phyloP scores from a whole-genome alignment of 2,797 vertebrate genomes.

The Xiphophorus birchmanni region DNA sequence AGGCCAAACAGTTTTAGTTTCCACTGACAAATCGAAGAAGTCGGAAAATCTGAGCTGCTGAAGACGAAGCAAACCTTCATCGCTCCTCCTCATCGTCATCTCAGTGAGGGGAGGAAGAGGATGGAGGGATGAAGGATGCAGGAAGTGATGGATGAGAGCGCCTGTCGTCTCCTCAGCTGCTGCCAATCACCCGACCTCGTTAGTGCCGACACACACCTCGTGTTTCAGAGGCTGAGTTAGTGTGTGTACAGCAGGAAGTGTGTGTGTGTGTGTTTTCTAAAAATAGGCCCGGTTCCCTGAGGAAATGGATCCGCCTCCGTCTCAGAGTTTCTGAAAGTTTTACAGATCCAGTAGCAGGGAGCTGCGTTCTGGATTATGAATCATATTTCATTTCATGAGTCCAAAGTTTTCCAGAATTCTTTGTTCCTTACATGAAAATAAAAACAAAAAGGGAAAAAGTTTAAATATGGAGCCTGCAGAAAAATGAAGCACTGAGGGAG shows the following conservation, averaged over 20 bases:
- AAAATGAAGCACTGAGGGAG: not conserved
- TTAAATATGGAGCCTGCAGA: not conserved
- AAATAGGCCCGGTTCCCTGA: not conserved
- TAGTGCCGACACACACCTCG: not conserved
- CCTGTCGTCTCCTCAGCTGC: slow-evolving; percentile 16
- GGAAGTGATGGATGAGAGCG: slow-evolving; percentile 22
- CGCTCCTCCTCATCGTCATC: not conserved
- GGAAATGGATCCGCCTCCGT: not conserved
- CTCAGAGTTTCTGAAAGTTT: slow-evolving; percentile 3
- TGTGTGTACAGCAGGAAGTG: not conserved
- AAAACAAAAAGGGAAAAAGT: not conserved
- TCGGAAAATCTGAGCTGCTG: not conserved
- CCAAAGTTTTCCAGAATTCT: not conserved
- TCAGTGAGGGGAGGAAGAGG: not conserved
- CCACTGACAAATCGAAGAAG: too few relatives aligned
- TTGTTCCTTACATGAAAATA: not conserved
- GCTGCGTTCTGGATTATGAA: not conserved
- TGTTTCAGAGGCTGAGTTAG: not conserved
- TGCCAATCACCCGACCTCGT: slow-evolving; percentile 7
- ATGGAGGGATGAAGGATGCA: slow-evolving; percentile 6
- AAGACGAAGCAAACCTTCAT: not conserved
- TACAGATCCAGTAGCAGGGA: not conserved
- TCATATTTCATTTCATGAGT: not conserved
- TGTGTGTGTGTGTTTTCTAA: slow-evolving; percentile 5
- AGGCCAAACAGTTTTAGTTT: too few relatives aligned